Conservation (phyloP, 2,888 invertebrate species). For the Arrhopalites spinosus region DNA sequence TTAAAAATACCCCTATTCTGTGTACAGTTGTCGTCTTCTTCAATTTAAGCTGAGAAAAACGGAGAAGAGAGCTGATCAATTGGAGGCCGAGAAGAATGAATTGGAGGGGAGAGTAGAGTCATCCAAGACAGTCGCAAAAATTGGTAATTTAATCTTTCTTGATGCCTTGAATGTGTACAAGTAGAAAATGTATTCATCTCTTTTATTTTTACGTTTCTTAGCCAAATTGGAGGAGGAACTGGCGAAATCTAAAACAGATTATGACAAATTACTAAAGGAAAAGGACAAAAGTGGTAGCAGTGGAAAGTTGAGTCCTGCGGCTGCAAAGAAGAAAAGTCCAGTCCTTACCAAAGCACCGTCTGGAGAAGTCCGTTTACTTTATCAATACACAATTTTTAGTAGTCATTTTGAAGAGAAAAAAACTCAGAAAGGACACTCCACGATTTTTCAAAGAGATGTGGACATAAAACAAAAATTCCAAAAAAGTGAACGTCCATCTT, state of each 20-base stretch:
- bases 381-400: too few relatives aligned
- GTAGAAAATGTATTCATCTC: too few relatives aligned
- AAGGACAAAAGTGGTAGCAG: slow-evolving; percentile 65
- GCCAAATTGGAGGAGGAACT: slow-evolving; percentile 86
- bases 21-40: slow-evolving; percentile 89
- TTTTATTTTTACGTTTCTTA: too few relatives aligned
- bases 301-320: slow-evolving; percentile 40
- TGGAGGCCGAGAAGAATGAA: slow-evolving; percentile 83
- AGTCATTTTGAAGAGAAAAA: too few relatives aligned
- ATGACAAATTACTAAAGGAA: slow-evolving; percentile 73
- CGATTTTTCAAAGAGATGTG: too few relatives aligned
- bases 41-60: slow-evolving; percentile 97
- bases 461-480: too few relatives aligned
- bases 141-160: too few relatives aligned
- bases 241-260: slow-evolving; percentile 74
- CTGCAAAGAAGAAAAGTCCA: slow-evolving; percentile 53
- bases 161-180: too few relatives aligned
- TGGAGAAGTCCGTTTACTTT: slow-evolving; percentile 51
- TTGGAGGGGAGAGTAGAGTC: slow-evolving; percentile 60
- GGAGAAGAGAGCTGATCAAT: slow-evolving; percentile 83
- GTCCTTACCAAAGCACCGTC: slow-evolving; percentile 54
- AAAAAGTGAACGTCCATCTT: too few relatives aligned
- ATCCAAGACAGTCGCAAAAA: slow-evolving; percentile 65
- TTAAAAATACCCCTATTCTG: too few relatives aligned
- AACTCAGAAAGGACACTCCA: too few relatives aligned